These are phyloP conservation scores for Kuschelorhynchus macadamiae DNA, from an alignment of 2,888 invertebrate genomes.

Conservation along the genomic window DNA sequence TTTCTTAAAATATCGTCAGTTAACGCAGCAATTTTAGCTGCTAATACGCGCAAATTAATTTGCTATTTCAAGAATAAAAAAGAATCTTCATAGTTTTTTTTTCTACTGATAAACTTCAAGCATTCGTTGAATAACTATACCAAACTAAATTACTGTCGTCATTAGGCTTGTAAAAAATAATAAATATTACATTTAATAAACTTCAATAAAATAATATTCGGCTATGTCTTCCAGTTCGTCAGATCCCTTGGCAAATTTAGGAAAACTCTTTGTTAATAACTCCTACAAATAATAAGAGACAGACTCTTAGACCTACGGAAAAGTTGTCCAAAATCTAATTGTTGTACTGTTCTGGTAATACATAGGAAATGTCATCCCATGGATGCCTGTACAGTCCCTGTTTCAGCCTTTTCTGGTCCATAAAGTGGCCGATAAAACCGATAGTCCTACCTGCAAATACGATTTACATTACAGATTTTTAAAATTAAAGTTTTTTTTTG, in stretches of 20 bases:
- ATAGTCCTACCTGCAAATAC: conserved; percentile 92
- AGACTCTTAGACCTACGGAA: conserved; percentile 12
- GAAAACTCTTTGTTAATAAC: too few species aligned
- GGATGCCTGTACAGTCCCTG: conserved; percentile 99
- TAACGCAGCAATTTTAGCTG: too few species aligned
- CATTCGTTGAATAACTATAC: background rate
- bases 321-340: conserved; percentile 52
- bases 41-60: too few species aligned
- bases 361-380: conserved; percentile 98
- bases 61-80: too few species aligned
- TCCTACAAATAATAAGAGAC: too few species aligned
- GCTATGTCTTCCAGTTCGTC: background rate
- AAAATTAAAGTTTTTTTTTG: background rate
- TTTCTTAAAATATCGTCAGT: too few species aligned
- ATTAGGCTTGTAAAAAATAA: too few species aligned
- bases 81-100: too few species aligned
- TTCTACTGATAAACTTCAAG: background rate
- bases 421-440: conserved; percentile 98
- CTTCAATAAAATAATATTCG: too few species aligned
- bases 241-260: background rate
- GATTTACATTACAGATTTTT: too few species aligned
- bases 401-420: conserved; percentile 98
- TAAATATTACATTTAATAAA: too few species aligned
- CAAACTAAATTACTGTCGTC: too few species aligned
- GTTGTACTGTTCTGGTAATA: conserved; percentile 81